Percentiles rank a stretch among this genome's conserved stretches.
Conservation (phyloP, 2,888 invertebrate genomes). For the Leucania comma region DNA sequence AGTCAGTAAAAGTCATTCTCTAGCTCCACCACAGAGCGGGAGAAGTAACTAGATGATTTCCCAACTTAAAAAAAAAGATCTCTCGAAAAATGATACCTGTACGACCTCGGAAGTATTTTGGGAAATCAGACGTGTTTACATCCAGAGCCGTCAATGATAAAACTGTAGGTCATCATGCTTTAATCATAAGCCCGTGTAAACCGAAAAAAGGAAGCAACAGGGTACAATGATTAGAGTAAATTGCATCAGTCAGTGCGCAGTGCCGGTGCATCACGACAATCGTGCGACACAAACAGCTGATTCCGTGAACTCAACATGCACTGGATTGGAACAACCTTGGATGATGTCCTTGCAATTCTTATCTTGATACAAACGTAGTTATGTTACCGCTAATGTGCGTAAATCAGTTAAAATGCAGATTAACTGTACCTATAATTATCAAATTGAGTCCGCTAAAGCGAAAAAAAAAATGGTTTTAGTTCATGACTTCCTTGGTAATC, state of each 20-base stretch:
- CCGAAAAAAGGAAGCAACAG: neutral
- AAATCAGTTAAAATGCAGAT: too few relatives aligned
- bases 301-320: slow-evolving; percentile 23
- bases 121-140: neutral
- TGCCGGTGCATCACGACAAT: slow-evolving; percentile 40
- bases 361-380: slow-evolving; percentile 3
- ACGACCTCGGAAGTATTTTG: neutral
- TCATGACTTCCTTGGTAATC: too few relatives aligned
- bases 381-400: too few relatives aligned
- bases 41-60: too few relatives aligned
- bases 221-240: slow-evolving; percentile 18
- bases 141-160: neutral
- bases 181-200: slow-evolving; percentile 2
- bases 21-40: too few relatives aligned
- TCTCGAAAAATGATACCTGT: neutral
- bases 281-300: slow-evolving; percentile 43
- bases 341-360: slow-evolving; percentile 25
- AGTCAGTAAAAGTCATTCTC: too few relatives aligned
- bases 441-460: too few relatives aligned
- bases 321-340: slow-evolving; percentile 33
- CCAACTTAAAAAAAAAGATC: neutral
- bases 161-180: neutral
- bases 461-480: too few relatives aligned
- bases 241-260: slow-evolving; percentile 18
- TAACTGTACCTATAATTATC: too few relatives aligned